Evolutionary conservation across 1,140 invertebrate species (phyloP).

Genomic region (Cydia fagiglandana): DNA sequence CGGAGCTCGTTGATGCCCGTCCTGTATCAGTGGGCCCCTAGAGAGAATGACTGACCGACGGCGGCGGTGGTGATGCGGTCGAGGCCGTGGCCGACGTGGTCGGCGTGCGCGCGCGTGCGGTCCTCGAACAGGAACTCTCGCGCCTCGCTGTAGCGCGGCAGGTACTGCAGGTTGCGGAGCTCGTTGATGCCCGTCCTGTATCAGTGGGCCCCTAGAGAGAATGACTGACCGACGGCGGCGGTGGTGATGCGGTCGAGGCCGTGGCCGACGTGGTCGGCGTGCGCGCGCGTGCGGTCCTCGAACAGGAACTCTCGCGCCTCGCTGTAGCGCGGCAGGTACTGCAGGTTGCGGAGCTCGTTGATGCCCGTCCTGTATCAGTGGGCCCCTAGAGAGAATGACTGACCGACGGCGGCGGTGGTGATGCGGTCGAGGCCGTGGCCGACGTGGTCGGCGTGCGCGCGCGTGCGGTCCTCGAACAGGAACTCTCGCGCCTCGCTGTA

Average conservation of each 20-base stretch:
- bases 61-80: constrained; percentile 97
- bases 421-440: constrained; percentile 96
- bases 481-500: constrained; percentile 95
- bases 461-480: constrained; percentile 97
- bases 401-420: constrained; percentile 97
- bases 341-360: too few species aligned
- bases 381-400: too few species aligned
- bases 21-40: too few species aligned
- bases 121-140: constrained; percentile 98
- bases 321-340: constrained; percentile 93
- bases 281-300: constrained; percentile 97
- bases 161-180: too few species aligned
- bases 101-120: constrained; percentile 97
- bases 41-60: constrained; percentile 83
- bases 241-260: constrained; percentile 97
- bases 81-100: constrained; percentile 97
- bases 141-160: constrained; percentile 93
- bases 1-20: too few species aligned
- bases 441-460: constrained; percentile 98
- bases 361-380: too few species aligned
- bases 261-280: constrained; percentile 99
- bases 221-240: constrained; percentile 94
- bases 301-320: constrained; percentile 97
- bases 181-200: too few species aligned
- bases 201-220: too few species aligned